Conservation (phyloP, 2,888 invertebrate species). For the Oligia strigilis region DNA sequence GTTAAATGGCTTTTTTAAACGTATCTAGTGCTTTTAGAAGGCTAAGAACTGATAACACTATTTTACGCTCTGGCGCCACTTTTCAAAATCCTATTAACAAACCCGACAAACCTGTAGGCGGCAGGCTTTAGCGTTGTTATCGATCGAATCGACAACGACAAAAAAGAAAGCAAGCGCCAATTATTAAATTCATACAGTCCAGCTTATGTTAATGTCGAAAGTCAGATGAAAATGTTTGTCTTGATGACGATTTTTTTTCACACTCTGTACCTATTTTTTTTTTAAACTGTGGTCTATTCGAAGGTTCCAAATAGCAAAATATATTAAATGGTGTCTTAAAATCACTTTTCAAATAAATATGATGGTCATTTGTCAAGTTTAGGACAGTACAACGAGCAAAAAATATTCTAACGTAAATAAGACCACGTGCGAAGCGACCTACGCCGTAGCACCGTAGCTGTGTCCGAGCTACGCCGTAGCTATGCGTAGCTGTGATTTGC, state of each 20-base stretch:
- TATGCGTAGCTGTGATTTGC: neutral
- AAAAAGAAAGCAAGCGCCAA: neutral
- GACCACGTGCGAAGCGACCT: neutral
- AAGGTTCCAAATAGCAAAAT: neutral
- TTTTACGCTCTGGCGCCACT: neutral
- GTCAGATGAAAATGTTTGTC: neutral
- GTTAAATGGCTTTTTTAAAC: neutral
- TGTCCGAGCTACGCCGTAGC: conserved; percentile 7
- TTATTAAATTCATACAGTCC: neutral
- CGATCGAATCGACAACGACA: neutral
- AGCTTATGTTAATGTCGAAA: too few relatives aligned
- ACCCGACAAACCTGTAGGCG: too few relatives aligned
- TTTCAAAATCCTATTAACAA: neutral
- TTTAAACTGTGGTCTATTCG: neutral
- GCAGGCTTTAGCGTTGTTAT: neutral
- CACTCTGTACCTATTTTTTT: too few relatives aligned
- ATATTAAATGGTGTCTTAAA: neutral
- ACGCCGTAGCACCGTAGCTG: conserved; percentile 16
- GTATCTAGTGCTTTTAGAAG: neutral
- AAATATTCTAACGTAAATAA: neutral
- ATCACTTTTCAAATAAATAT: neutral
- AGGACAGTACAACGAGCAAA: neutral
- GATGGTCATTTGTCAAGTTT: neutral
- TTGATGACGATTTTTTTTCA: neutral
- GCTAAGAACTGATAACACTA: neutral